Conservation (phyloP, 2,797 vertebrate genomes). For the Acipenser transmontanus region DNA sequence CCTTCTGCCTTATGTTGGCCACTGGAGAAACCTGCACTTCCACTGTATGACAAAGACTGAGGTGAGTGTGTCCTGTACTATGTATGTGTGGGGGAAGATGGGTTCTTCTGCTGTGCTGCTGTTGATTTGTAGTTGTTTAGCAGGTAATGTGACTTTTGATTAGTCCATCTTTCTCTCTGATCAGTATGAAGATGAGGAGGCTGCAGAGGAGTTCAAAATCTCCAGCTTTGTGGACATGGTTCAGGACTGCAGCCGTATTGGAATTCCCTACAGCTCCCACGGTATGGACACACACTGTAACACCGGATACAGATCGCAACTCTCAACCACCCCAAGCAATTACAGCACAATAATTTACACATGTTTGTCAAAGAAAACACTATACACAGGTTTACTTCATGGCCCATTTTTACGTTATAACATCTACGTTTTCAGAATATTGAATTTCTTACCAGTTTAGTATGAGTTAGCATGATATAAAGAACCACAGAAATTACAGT, state of each 20-base stretch:
- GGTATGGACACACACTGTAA: conserved; percentile 50
- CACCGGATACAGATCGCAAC: no score
- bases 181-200: conserved; percentile 96
- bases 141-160: no score
- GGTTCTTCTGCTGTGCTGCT: no score
- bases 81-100: no score
- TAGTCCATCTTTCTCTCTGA: background rate
- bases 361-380: no score
- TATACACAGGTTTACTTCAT: conserved; percentile 17
- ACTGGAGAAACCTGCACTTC: conserved; percentile 93
- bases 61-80: conserved; percentile 46
- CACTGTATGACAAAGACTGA: conserved; percentile 90
- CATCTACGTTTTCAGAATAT: no score
- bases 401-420: conserved; percentile 25
- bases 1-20: conserved; percentile 81
- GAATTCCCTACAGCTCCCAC: conserved; percentile 85
- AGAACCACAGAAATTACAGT: no score
- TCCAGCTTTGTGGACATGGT: conserved; percentile 97
- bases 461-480: no score
- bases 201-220: conserved; percentile 95
- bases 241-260: conserved; percentile 79
- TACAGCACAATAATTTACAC: no score
- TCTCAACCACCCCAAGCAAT: no score
- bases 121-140: no score
- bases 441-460: no score